Base-by-base conservation (phyloP, 2,113 vertebrate genomes). In the Brachypteracias leptosomus region DNA sequence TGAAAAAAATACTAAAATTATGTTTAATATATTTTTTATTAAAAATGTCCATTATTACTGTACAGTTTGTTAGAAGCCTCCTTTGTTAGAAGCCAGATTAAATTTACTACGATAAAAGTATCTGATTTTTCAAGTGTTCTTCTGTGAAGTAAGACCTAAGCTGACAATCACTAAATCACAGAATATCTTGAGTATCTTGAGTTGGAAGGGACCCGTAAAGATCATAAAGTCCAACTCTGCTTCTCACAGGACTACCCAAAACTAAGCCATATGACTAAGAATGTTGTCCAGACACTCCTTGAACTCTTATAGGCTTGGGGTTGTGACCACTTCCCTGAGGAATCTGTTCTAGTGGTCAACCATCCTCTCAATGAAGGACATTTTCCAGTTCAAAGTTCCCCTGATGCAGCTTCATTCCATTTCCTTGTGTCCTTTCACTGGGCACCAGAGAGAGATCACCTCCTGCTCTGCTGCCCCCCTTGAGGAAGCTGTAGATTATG, bases 1-100 rank as follows among this genome's bases (percentile, higher is more conserved):
- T 57, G 61, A 36, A 83, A 86, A 47, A 58, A 62, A 13, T 28
- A 59, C 55, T 36, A 16, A 67, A 83, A 77, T 47, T 1, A 10
- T n/a, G 24, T 58, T 87, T 93, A 91, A 89, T 93, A 80, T 91
- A 91, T 83, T 95, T 97, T 95, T 85, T 6, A 74, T 93, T 92
- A 18, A 68, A 90, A 85, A 52, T 57, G 51, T 46, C 61, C 59
- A 4, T 90, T 94, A 51, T 91, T 88, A 74, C 51, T 90, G 63
- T 92, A 88, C n/a, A 71, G 46, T 86, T 91, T 67, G 54, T 90
- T 94, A 90, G 75, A 59, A 57, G n/a, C 72, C 72, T 90, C 28
- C 59, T 93, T 95, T 86, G 51, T 77, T 91, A 78, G 74, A 85
- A 82, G 38, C 25, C 61, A 51, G 33, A 91, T 78, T 78, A 81